These are phyloP conservation scores for Clarias gariepinus DNA, from an alignment of 2,113 vertebrate species.

Conservation along the genomic window DNA sequence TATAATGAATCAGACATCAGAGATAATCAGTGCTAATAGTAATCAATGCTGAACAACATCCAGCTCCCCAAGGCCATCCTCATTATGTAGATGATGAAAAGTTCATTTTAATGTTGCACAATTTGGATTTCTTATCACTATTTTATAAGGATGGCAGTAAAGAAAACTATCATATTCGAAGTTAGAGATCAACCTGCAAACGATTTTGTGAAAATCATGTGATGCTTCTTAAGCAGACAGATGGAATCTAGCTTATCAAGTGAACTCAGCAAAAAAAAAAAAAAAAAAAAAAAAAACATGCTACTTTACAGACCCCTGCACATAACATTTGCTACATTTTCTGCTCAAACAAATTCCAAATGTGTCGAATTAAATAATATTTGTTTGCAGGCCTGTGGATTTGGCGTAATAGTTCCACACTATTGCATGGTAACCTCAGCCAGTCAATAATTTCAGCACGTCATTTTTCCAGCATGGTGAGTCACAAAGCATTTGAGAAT, in stretches of 20 bases:
- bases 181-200: neutral
- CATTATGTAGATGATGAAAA: neutral
- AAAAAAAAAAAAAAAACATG: neutral
- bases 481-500: conserved; percentile 18
- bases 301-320: neutral
- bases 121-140: neutral
- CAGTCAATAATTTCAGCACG: neutral
- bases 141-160: neutral
- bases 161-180: neutral
- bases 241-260: neutral
- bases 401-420: neutral
- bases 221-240: neutral
- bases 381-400: neutral
- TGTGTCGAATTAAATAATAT: neutral
- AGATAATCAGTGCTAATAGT: neutral
- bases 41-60: neutral
- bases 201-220: neutral
- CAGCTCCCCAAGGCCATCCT: neutral
- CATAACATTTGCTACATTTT: neutral
- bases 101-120: neutral
- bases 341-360: neutral
- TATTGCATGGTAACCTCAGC: neutral
- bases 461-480: neutral
- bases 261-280: neutral
- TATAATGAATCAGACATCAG: neutral